phyloP scores from a whole-genome alignment of 2,797 vertebrate genomes.

The Protosalanx chinensis region DNA sequence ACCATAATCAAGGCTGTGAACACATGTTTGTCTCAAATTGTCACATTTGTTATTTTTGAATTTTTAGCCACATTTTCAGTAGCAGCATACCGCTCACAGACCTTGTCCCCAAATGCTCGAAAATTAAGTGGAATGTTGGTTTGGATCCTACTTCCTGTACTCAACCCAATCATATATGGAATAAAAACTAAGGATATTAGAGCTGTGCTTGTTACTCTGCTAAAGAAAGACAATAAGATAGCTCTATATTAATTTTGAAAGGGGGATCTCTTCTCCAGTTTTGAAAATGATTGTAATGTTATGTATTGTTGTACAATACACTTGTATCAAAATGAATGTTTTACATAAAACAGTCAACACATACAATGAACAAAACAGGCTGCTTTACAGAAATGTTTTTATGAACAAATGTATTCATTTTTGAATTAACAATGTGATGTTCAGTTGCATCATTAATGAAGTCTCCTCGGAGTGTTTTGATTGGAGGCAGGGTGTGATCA shows the following conservation, averaged over 20 bases:
- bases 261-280: too few species aligned
- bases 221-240: slow-evolving; percentile 23
- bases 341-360: too few species aligned
- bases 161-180: slow-evolving; percentile 71
- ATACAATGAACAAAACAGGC: too few species aligned
- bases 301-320: too few species aligned
- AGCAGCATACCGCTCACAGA: neutral
- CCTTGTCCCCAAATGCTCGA: neutral
- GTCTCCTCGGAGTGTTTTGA: too few species aligned
- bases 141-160: slow-evolving; percentile 52
- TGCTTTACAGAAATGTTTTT: neutral
- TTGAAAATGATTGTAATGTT: neutral
- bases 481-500: too few species aligned
- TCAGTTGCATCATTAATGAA: too few species aligned
- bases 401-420: too few species aligned
- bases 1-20: slow-evolving; percentile 6
- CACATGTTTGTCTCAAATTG: neutral
- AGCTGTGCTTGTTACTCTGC: slow-evolving; percentile 3
- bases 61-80: neutral
- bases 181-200: slow-evolving; percentile 49
- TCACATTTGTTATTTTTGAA: neutral
- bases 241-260: neutral
- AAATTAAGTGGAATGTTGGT: neutral
- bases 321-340: too few species aligned
- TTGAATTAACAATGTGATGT: too few species aligned